Percentiles rank a stretch among this genome's conserved stretches.
Conservation (phyloP, 2,113 vertebrate species). For the Pandion haliaetus region DNA sequence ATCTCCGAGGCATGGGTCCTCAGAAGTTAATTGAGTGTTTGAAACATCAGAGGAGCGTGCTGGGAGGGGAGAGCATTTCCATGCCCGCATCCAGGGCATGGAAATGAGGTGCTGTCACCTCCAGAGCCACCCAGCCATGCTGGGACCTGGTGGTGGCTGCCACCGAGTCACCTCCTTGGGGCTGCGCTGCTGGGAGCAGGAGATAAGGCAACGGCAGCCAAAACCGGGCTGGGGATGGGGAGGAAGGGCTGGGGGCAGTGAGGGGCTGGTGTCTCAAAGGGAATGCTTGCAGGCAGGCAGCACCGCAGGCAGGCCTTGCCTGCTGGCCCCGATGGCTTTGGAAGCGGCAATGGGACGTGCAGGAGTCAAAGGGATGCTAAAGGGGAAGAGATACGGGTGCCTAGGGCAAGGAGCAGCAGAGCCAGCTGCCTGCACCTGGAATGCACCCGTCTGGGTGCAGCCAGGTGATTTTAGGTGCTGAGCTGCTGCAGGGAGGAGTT, state of each 20-base stretch:
- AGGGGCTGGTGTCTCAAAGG: neutral
- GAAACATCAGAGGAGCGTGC: neutral
- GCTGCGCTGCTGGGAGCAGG: neutral
- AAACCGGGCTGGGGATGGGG: neutral
- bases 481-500: neutral
- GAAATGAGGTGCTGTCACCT: neutral
- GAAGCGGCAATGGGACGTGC: neutral
- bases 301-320: too few species aligned
- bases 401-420: neutral
- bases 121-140: rapidly evolving
- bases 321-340: neutral
- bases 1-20: neutral
- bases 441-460: neutral
- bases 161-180: neutral
- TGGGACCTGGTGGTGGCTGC: neutral
- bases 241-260: neutral
- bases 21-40: neutral
- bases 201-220: neutral
- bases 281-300: neutral
- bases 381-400: neutral
- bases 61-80: neutral
- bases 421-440: too few species aligned
- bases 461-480: rapidly evolving
- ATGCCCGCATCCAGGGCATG: neutral
- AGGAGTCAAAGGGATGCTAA: too few species aligned